Conservation (phyloP, 2,113 vertebrate species). For the Heterochromis multidens region DNA sequence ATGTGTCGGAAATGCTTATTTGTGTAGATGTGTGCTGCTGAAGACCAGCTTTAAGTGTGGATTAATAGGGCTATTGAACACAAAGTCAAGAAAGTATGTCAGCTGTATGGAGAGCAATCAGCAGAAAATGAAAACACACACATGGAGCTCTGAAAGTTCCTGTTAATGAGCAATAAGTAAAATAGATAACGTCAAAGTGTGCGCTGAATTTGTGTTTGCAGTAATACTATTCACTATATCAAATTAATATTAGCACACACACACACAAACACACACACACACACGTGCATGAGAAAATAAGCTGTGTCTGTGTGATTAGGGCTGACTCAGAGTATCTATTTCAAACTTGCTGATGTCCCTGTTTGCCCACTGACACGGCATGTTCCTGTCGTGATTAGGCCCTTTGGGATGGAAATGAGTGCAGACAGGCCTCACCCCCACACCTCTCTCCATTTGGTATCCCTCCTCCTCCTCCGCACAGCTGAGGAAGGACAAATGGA, state of each 20-base stretch:
- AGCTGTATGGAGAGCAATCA: not conserved
- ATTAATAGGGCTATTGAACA: not conserved
- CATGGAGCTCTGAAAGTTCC: not conserved
- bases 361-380: conserved; percentile 40
- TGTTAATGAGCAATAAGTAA: not conserved
- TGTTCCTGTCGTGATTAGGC: conserved; percentile 24
- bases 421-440: conserved; percentile 46
- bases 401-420: conserved; percentile 55
- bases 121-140: not conserved
- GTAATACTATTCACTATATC: not conserved
- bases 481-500: conserved; percentile 36
- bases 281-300: not conserved
- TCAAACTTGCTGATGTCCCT: conserved; percentile 53
- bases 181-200: not conserved
- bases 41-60: not conserved
- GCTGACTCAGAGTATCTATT: conserved; percentile 36
- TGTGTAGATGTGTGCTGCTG: not conserved
- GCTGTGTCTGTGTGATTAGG: not conserved
- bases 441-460: conserved; percentile 30
- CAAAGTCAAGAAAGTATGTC: not conserved
- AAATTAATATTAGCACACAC: not conserved
- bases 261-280: too few relatives aligned
- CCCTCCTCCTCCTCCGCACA: conserved; percentile 3
- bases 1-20: not conserved
- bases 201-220: not conserved